Percentiles rank a stretch among this genome's conserved stretches.
These are phyloP conservation scores for Phasia obesa DNA, from an alignment of 2,888 invertebrate genomes.

Conservation along the genomic window DNA sequence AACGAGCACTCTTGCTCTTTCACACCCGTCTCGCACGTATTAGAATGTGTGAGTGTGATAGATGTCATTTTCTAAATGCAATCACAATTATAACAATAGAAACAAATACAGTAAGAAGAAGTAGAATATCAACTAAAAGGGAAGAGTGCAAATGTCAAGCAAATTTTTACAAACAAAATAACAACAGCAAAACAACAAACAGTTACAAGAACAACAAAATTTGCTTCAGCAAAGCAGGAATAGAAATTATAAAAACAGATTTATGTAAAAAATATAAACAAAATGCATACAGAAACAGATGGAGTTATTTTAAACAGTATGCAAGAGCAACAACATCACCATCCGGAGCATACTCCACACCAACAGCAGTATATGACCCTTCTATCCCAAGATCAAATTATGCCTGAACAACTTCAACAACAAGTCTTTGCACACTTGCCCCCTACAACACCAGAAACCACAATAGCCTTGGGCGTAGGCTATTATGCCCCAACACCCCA, in stretches of 20 bases:
- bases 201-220: conserved; percentile 27
- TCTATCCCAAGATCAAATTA: conserved; percentile 34
- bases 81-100: conserved; percentile 51
- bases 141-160: conserved; percentile 77
- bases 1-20: conserved; percentile 61
- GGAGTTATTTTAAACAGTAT: conserved; percentile 65
- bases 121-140: conserved; percentile 56
- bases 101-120: conserved; percentile 45
- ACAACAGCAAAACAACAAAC: conserved; percentile 40
- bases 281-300: conserved; percentile 58
- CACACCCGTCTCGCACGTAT: conserved; percentile 42
- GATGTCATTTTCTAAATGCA: conserved; percentile 69
- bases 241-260: conserved; percentile 45
- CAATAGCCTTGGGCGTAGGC: conserved; percentile 61
- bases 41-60: conserved; percentile 73
- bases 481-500: conserved; percentile 35
- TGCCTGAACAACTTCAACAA: conserved; percentile 41
- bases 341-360: conserved; percentile 50
- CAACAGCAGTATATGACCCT: conserved; percentile 46
- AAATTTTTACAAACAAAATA: conserved; percentile 71
- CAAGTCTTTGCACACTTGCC: conserved; percentile 38
- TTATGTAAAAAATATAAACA: conserved; percentile 41
- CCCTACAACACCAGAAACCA: conserved; percentile 30
- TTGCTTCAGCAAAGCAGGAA: background rate
- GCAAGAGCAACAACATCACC: conserved; percentile 66